Conservation (phyloP, 1,140 invertebrate species). For the Ptiloglossa arizonensis region DNA sequence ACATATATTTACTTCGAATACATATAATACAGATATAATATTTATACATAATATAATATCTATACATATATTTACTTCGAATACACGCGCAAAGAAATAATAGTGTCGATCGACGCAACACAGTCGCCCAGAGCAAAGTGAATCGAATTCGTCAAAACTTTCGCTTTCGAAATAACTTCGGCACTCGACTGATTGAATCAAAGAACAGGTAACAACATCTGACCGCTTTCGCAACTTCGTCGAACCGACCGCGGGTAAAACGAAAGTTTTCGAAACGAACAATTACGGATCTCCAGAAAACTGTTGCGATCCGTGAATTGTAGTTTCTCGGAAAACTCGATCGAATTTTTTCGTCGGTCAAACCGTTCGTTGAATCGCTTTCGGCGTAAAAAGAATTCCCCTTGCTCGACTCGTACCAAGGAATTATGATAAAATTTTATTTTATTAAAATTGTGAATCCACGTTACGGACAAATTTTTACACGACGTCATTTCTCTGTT, state of each 20-base stretch:
- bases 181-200: conserved; percentile 7
- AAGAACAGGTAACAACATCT: neutral
- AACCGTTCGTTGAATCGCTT: neutral
- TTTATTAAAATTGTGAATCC: neutral
- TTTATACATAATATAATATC: no score
- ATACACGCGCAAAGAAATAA: no score
- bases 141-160: neutral
- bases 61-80: no score
- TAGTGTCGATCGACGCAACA: neutral
- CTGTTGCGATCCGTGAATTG: neutral
- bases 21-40: no score
- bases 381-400: neutral
- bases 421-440: neutral
- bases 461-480: neutral
- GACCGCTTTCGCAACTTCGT: neutral
- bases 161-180: neutral
- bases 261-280: neutral
- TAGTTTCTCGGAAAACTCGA: neutral
- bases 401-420: neutral
- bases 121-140: neutral
- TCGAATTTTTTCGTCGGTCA: neutral
- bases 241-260: neutral
- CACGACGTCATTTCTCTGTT: no score
- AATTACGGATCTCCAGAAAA: neutral
- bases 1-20: no score